A percentile compares a stretch with the other conserved stretches of the same genome.
Conservation (phyloP, 2,113 vertebrate species). For the Uropsilus gracilis region DNA sequence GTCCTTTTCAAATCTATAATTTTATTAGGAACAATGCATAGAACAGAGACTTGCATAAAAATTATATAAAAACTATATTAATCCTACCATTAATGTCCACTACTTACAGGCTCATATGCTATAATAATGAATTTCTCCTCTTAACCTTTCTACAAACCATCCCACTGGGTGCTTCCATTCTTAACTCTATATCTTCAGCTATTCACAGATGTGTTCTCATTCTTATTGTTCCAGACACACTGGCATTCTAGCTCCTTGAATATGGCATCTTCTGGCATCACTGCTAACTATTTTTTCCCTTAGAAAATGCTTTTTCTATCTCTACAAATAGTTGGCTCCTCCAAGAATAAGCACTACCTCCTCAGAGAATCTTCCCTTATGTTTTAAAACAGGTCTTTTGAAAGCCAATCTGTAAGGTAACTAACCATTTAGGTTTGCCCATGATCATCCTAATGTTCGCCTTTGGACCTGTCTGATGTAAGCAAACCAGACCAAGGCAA, state of each 20-base stretch:
- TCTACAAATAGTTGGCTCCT: not conserved
- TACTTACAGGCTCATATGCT: conserved; percentile 28
- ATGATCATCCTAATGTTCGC: not conserved
- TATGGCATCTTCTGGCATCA: not conserved
- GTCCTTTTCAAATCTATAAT: conserved; percentile 77
- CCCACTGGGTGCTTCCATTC: not conserved
- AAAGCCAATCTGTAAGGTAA: not conserved
- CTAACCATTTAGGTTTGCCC: not conserved
- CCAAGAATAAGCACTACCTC: not conserved
- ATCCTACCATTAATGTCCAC: conserved; percentile 64
- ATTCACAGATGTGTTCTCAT: not conserved
- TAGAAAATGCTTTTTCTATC: not conserved
- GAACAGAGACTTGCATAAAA: conserved; percentile 18
- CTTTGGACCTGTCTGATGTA: not conserved
- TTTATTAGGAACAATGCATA: conserved; percentile 62
- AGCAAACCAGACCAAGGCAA: too few relatives aligned
- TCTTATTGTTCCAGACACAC: not conserved
- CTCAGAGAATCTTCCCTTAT: not conserved
- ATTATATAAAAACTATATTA: too few relatives aligned
- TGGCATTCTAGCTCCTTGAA: not conserved
- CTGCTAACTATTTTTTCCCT: not conserved
- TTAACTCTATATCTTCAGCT: not conserved
- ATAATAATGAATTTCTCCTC: conserved; percentile 1
- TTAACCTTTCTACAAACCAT: not conserved
- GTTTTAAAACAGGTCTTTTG: not conserved